Evolutionary conservation across 2,888 invertebrate species (phyloP).

Genomic region (Orthosia cruda): DNA sequence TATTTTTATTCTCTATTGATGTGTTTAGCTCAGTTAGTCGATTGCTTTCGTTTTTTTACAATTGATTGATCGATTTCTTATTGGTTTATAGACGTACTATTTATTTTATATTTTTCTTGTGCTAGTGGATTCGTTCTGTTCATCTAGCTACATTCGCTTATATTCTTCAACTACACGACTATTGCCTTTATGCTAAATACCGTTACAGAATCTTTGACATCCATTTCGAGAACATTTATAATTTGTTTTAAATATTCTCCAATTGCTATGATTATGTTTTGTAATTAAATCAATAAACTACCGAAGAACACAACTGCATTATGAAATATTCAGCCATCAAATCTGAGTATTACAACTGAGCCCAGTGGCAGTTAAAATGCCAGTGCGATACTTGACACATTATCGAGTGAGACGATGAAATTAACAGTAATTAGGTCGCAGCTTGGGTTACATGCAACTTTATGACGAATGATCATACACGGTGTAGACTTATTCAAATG

Average conservation of each 20-base stretch:
- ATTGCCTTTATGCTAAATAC: not conserved
- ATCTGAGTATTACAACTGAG: slow-evolving; percentile 28
- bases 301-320: not conserved
- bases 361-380: slow-evolving; percentile 50
- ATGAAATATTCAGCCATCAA: not conserved
- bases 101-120: not conserved
- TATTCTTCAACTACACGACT: not conserved
- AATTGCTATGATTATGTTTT: not conserved
- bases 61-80: slow-evolving; percentile 43
- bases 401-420: slow-evolving; percentile 62
- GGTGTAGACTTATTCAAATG: not conserved
- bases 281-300: not conserved
- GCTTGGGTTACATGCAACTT: slow-evolving; percentile 60
- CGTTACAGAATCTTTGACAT: no score
- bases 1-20: slow-evolving; percentile 28
- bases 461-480: slow-evolving; percentile 23
- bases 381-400: slow-evolving; percentile 63
- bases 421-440: slow-evolving; percentile 70
- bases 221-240: not conserved
- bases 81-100: not conserved
- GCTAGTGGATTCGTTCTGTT: not conserved
- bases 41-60: slow-evolving; percentile 17
- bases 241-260: not conserved
- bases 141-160: not conserved
- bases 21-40: slow-evolving; percentile 18